Evolutionary conservation across 2,797 vertebrate species (phyloP).

Genomic region (Dipus sagitta): DNA sequence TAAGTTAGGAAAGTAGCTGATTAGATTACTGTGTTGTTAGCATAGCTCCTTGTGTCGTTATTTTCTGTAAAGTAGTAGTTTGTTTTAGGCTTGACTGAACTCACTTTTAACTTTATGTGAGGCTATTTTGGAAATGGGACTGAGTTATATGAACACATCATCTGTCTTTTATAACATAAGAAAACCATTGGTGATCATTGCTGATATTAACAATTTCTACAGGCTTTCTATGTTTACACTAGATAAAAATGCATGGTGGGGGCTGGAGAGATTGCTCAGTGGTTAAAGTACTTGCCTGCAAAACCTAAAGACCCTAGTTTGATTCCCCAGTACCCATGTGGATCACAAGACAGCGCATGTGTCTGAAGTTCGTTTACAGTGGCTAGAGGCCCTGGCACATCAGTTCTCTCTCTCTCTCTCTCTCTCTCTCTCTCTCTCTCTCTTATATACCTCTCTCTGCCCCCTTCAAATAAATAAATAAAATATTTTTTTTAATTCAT

Average conservation of each 20-base stretch:
- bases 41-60: not conserved
- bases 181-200: slow-evolving; percentile 6
- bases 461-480: not conserved
- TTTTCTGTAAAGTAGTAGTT: not conserved
- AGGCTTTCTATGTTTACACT: slow-evolving; percentile 18
- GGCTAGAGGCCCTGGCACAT: too few species aligned
- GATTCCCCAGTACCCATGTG: not conserved
- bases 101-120: not conserved
- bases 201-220: not conserved
- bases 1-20: not conserved
- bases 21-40: not conserved
- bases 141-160: not conserved
- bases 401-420: too few species aligned
- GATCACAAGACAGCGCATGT: not conserved
- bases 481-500: not conserved
- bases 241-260: not conserved
- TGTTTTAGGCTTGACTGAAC: slow-evolving; percentile 6
- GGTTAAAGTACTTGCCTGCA: not conserved
- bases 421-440: too few species aligned
- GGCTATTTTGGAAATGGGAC: slow-evolving; percentile 6
- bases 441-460: too few species aligned
- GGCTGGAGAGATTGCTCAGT: not conserved
- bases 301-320: not conserved
- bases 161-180: not conserved
- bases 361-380: too few species aligned